Conservation (phyloP, 2,888 invertebrate species). For the Steinernema carpocapsae region DNA sequence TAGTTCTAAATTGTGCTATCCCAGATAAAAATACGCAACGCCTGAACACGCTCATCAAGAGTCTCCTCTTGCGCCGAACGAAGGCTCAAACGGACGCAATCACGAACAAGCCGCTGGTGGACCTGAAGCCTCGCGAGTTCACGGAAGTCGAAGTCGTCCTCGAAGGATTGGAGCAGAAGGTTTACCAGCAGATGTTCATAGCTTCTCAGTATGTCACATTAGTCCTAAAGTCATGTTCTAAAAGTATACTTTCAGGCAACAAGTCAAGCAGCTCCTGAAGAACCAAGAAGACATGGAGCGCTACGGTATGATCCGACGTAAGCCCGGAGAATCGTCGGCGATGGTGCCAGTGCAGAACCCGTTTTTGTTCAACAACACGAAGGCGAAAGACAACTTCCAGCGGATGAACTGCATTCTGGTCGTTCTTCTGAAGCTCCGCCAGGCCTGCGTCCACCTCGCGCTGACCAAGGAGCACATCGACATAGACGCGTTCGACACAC, state of each 20-base stretch:
- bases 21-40: constrained; percentile 72
- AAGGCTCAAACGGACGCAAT: constrained; percentile 76
- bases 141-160: constrained; percentile 66
- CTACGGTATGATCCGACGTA: constrained; percentile 41
- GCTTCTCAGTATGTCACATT: constrained; percentile 53
- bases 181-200: constrained; percentile 66
- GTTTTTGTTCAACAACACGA: constrained; percentile 41
- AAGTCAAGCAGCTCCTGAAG: constrained; percentile 69
- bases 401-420: constrained; percentile 74
- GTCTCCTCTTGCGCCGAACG: constrained; percentile 84
- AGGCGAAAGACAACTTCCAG: constrained; percentile 45
- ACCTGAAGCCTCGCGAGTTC: constrained; percentile 63
- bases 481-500: constrained; percentile 58
- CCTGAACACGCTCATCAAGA: constrained; percentile 83
- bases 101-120: constrained; percentile 69
- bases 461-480: constrained; percentile 75
- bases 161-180: constrained; percentile 65
- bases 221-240: background rate
- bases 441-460: constrained; percentile 87
- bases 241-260: constrained; percentile 58
- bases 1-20: constrained; percentile 28
- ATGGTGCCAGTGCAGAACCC: background rate
- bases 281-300: constrained; percentile 59
- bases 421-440: constrained; percentile 82
- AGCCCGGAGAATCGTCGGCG: constrained; percentile 37